These are phyloP conservation scores for Drosophila incognita DNA, from an alignment of 2,888 invertebrate species.

Conservation along the genomic window DNA sequence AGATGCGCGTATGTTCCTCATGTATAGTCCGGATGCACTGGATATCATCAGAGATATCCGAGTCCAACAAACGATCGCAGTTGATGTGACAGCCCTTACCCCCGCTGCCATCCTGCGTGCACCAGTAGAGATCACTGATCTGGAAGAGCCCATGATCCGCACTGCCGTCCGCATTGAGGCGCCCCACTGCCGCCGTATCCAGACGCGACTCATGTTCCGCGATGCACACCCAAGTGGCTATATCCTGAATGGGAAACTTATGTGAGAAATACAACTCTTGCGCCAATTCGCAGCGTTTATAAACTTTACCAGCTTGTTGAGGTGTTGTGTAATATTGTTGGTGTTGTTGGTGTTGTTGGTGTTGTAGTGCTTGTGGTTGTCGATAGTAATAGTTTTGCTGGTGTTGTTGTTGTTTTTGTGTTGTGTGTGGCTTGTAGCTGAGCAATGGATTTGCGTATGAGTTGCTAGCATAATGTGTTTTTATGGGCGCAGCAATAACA, in stretches of 20 bases:
- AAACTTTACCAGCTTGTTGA: slow-evolving; percentile 85
- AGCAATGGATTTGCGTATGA: slow-evolving; percentile 55
- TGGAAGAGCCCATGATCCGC: slow-evolving; percentile 91
- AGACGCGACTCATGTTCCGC: slow-evolving; percentile 89
- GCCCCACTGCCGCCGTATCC: slow-evolving; percentile 88
- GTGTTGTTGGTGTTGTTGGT: slow-evolving; percentile 45
- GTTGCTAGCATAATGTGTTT: slow-evolving; percentile 24
- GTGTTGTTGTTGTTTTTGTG: slow-evolving; percentile 35
- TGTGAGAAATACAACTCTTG: slow-evolving; percentile 87
- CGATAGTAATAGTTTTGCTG: slow-evolving; percentile 33
- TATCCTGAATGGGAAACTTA: slow-evolving; percentile 86
- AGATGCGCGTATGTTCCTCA: slow-evolving; percentile 88
- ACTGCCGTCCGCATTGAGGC: slow-evolving; percentile 84
- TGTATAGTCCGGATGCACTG: slow-evolving; percentile 88
- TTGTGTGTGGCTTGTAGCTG: slow-evolving; percentile 51
- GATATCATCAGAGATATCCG: slow-evolving; percentile 88
- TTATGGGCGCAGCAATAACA: slow-evolving; percentile 40
- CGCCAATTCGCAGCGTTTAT: slow-evolving; percentile 90
- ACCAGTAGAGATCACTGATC: slow-evolving; percentile 91
- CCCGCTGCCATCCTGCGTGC: slow-evolving; percentile 85
- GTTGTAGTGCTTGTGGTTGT: slow-evolving; percentile 23
- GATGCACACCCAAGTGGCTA: slow-evolving; percentile 90
- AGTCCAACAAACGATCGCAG: slow-evolving; percentile 88
- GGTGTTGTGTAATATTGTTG: slow-evolving; percentile 47
- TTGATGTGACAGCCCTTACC: slow-evolving; percentile 87